Conservation (phyloP, 2,888 invertebrate species). For the Machimus atricapillus region DNA sequence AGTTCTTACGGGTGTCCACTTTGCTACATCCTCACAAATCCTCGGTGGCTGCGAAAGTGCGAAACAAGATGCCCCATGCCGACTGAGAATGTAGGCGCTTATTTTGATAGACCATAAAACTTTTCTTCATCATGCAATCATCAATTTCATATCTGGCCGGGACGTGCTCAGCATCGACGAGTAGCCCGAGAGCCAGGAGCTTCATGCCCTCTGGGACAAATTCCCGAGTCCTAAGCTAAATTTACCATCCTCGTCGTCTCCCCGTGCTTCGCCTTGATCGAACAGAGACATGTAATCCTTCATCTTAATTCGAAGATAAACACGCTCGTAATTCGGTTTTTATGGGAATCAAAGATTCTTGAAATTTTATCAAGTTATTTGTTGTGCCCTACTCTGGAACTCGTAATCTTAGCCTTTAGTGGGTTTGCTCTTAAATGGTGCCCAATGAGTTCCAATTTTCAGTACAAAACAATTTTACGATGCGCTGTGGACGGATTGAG, state of each 20-base stretch:
- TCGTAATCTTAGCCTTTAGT: not conserved
- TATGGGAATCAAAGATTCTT: slow-evolving; percentile 9
- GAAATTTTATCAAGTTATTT: slow-evolving; percentile 2
- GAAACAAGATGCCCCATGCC: not conserved
- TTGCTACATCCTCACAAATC: not conserved
- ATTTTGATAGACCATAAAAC: slow-evolving; percentile 24
- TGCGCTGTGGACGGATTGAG: not conserved
- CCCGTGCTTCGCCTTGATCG: not conserved
- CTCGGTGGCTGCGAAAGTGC: not conserved
- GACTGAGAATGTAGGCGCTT: slow-evolving; percentile 15
- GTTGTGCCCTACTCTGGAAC: not conserved
- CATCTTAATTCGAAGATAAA: slow-evolving; percentile 19
- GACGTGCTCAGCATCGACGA: not conserved
- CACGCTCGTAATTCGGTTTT: slow-evolving; percentile 4
- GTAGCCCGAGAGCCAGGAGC: not conserved
- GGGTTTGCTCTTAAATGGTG: not conserved
- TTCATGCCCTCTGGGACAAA: not conserved
- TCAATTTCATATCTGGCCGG: slow-evolving; percentile 20
- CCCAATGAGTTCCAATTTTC: not conserved
- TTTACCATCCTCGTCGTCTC: not conserved
- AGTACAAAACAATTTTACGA: not conserved
- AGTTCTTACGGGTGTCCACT: not conserved
- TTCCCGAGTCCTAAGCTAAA: not conserved
- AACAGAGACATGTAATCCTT: not conserved
- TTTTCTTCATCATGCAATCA: slow-evolving; percentile 28